Conservation (phyloP, 53 echinoderm and acorn worm genomes). For the Luidia sarsii region DNA sequence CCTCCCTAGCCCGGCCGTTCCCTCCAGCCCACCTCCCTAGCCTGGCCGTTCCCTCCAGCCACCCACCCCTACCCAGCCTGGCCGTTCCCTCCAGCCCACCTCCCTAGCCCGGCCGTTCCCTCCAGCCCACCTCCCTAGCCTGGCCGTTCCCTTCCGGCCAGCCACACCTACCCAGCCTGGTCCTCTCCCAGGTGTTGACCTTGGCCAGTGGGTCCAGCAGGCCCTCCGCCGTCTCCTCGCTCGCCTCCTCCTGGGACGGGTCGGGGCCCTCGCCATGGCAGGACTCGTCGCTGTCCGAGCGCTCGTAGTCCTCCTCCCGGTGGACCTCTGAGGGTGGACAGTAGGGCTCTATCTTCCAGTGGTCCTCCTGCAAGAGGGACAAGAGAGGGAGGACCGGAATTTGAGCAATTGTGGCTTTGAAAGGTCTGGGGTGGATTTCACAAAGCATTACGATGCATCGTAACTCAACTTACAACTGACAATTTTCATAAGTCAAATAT, state of each 20-base stretch:
- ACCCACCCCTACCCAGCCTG: too few species aligned
- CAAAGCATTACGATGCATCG: too few species aligned
- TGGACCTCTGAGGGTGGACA: slow-evolving; percentile 53
- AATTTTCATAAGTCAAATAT: too few species aligned
- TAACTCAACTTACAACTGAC: too few species aligned
- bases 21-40: neutral
- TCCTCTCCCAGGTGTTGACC: slow-evolving; percentile 94
- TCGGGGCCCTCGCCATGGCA: slow-evolving; percentile 15
- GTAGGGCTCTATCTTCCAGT: slow-evolving; percentile 89
- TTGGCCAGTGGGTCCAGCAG: slow-evolving; percentile 68
- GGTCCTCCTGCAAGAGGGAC: slow-evolving; percentile 68
- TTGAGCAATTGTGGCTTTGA: too few species aligned
- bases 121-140: neutral
- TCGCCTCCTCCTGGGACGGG: slow-evolving; percentile 12
- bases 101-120: too few species aligned
- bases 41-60: too few species aligned
- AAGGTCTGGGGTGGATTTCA: too few species aligned
- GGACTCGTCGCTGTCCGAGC: slow-evolving; percentile 38
- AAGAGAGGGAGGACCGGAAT: too few species aligned
- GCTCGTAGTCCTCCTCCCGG: slow-evolving; percentile 33
- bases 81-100: too few species aligned
- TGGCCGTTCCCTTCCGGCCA: neutral
- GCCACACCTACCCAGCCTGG: slow-evolving; percentile 90
- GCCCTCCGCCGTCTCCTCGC: slow-evolving; percentile 46
- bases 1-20: too few species aligned